Base-by-base conservation (phyloP, 2,888 invertebrate genomes). In the Drosophila gaucha region DNA sequence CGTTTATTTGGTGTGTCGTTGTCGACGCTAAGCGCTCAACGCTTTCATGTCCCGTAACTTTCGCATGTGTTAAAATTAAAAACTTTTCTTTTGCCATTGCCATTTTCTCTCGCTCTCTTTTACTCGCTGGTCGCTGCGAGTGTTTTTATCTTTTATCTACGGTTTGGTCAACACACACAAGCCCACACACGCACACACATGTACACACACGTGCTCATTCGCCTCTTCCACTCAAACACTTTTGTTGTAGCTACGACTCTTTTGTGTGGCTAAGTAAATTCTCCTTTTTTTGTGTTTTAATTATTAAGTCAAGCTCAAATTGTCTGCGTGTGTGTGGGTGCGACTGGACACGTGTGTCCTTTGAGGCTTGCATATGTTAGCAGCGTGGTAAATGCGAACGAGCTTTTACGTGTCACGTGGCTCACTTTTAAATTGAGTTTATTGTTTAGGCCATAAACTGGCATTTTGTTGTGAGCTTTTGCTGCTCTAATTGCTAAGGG, bases 1-100 rank as follows among this genome's bases (percentile, higher is more conserved):
- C 74, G 73, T 70, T 68, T 76, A 68, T 67, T 75, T 66, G 64
- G 74, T 74, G 67, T 66, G 66, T 64, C 47, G 44, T 49, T 51
- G 63, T 50, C 69, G 63, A 43, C 63, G 70, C 57, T 69, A 52
- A 62, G 50, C 74, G 59, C 64, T 57, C 70, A 54, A 54, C 75
- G 75, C 70, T 75, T 66, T 66, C 71, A 55, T 55, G 62, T 74
- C 58, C 55, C n/a, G 47, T 57, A 79, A 83, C 71, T 79, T 80
- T 68, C 70, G 68, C 77, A 74, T 83, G 74, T 74, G 77, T 72
- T 77, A 54, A 83, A 80, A 79, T 80, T 79, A 73, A 83, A 80
- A 80, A 83, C 35, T 78, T 78, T 67, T 63, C 60, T 60, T 69
- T 67, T 60, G 20, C 31, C 33, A 49, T 67, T 58, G 22, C 22